These are phyloP conservation scores for Sprattus sprattus DNA, from an alignment of 2,113 vertebrate genomes.

Conservation along the genomic window DNA sequence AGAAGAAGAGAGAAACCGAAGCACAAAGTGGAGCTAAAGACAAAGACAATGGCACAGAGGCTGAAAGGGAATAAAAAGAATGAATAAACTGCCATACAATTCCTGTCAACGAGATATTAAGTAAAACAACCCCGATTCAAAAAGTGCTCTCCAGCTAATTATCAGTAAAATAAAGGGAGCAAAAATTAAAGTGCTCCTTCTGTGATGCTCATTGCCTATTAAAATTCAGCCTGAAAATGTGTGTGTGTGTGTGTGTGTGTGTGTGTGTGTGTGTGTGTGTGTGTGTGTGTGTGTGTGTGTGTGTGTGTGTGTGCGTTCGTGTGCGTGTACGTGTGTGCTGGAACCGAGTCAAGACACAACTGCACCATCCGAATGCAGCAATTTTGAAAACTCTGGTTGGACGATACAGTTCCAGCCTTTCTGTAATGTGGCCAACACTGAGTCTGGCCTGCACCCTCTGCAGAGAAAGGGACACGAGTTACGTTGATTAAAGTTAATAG, in stretches of 20 bases:
- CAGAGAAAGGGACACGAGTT: neutral
- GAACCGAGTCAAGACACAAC: neutral
- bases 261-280: neutral
- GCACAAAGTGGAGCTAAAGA: neutral
- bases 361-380: neutral
- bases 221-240: neutral
- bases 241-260: neutral
- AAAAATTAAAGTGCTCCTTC: neutral
- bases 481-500: constrained; percentile 3
- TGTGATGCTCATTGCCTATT: neutral
- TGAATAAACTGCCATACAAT: neutral
- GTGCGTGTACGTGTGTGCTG: neutral
- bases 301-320: neutral
- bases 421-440: neutral
- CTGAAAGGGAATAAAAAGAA: neutral
- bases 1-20: neutral
- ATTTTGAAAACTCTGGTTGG: neutral
- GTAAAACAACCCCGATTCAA: neutral
- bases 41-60: neutral
- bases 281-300: neutral
- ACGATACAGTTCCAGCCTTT: neutral
- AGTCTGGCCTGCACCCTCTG: neutral
- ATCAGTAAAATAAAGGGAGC: neutral
- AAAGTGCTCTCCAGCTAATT: neutral
- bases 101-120: neutral